Base-by-base conservation (phyloP, 1,140 invertebrate species). In the Leguminivora glycinivorella region DNA sequence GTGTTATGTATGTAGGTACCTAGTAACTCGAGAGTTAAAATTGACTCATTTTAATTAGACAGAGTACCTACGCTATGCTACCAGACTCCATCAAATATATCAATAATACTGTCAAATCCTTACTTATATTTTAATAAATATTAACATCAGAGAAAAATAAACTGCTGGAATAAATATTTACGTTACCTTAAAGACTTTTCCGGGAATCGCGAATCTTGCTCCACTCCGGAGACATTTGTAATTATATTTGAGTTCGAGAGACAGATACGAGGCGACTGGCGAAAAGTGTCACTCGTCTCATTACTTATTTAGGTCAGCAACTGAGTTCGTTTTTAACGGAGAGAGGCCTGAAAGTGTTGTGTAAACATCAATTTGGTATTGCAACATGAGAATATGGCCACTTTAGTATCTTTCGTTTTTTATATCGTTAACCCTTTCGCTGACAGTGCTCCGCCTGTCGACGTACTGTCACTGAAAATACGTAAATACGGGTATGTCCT, bases 281-380 rank as follows among this genome's bases (percentile, higher is more conserved):
- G 47, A 52, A 52, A 52, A 52, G 47, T 52, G 47, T 52, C 47
- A 52, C 9, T 52, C n/a, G 19, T 52, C 19, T 52, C 47, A 22
- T 52, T 52, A 7, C 5, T 19, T 52, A 52, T 22, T 22, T 10
- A 52, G 17, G 47, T 52, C 47, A 22, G 22, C 19, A 0, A 9
- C 7, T 14, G 47, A 19, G 14, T 52, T n/a, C 17, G 19, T 52
- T 52, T 52, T 22, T 6, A 7, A 52, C 43, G 17, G n/a, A 52
- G 14, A 52, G 17, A 19, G 43, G 19, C 4, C 5, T 52, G 7
- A 17, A n/a, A 19, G 19, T 52, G 17, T 22, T 52, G 10, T 10
- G 9, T 4, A 6, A 6, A 52, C 17, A 5, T 47, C 10, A 0
- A n/a, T 14, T 6, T 47, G 5, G 10, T 40, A 9, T 10, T 2